A percentile compares a stretch with the other conserved stretches of the same genome.
These are phyloP conservation scores for Sisor rabdophorus DNA, from an alignment of 2,113 vertebrate species.

Conservation along the genomic window DNA sequence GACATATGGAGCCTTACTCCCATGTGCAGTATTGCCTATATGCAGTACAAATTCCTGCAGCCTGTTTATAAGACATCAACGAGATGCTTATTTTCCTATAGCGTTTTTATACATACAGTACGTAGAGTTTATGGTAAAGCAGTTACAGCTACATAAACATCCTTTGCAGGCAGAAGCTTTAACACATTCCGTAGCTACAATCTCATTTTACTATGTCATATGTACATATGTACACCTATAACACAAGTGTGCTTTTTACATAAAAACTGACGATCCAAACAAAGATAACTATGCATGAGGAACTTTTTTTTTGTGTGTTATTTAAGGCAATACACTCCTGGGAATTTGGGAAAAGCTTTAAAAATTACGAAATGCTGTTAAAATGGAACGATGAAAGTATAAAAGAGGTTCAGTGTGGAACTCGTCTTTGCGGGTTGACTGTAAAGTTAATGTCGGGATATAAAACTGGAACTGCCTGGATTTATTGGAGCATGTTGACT, in stretches of 20 bases:
- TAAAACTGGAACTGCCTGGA: conserved; percentile 44
- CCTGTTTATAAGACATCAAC: conserved; percentile 24
- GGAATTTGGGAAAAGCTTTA: conserved; percentile 36
- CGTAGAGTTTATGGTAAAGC: conserved; percentile 54
- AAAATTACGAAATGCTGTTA: conserved; percentile 1
- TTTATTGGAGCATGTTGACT: conserved; percentile 27
- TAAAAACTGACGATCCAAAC: conserved; percentile 61
- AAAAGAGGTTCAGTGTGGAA: conserved; percentile 1
- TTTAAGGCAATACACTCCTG: conserved; percentile 45
- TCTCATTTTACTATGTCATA: conserved; percentile 72
- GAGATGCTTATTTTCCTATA: conserved; percentile 46
- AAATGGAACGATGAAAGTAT: background rate
- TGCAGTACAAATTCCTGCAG: conserved; percentile 36
- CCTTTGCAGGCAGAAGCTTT: conserved; percentile 57
- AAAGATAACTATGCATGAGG: conserved; percentile 62
- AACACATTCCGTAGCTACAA: conserved; percentile 60
- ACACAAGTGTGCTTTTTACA: conserved; percentile 68
- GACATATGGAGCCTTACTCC: conserved; percentile 25
- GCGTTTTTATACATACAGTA: conserved; percentile 28
- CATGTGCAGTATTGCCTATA: conserved; percentile 33
- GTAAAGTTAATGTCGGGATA: background rate
- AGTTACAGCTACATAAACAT: conserved; percentile 43
- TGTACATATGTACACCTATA: conserved; percentile 71
- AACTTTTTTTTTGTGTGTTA: conserved; percentile 43
- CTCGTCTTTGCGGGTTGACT: conserved; percentile 7